Conservation (phyloP, 2,113 vertebrate species). For the Turnix velox region DNA sequence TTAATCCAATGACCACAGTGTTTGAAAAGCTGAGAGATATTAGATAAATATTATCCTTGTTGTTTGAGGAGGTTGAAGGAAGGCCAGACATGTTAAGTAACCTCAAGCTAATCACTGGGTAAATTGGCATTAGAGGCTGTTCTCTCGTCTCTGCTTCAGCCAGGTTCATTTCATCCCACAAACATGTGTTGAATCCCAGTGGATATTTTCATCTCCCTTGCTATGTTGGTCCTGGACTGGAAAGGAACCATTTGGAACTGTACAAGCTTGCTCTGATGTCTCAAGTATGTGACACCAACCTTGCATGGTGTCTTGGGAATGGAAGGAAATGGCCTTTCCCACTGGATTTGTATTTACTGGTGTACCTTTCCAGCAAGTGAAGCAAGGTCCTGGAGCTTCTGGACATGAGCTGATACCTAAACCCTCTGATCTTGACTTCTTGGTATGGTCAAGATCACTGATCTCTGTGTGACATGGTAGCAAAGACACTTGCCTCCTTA, state of each 20-base stretch:
- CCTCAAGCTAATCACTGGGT: neutral
- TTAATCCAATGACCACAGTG: neutral
- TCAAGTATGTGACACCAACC: neutral
- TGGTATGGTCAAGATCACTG: fast-evolving
- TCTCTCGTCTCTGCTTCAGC: neutral
- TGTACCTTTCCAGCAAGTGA: neutral
- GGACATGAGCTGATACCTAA: neutral
- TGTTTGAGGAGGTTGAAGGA: neutral
- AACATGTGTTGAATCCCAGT: neutral
- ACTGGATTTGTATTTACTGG: fast-evolving
- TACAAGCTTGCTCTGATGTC: neutral
- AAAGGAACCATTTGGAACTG: neutral
- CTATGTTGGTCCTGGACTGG: neutral
- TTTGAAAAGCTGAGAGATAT: neutral
- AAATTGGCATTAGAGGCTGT: neutral
- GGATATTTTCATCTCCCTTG: neutral
- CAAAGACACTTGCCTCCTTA: neutral
- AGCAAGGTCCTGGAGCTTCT: neutral
- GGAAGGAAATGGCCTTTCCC: fast-evolving
- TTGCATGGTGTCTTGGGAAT: neutral
- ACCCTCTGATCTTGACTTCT: neutral
- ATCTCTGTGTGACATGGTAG: fast-evolving
- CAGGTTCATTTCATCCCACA: no score
- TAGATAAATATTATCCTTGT: constrained; percentile 5
- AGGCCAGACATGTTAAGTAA: neutral